Base-by-base conservation (phyloP, 2,888 invertebrate genomes). In the Helleia helle region DNA sequence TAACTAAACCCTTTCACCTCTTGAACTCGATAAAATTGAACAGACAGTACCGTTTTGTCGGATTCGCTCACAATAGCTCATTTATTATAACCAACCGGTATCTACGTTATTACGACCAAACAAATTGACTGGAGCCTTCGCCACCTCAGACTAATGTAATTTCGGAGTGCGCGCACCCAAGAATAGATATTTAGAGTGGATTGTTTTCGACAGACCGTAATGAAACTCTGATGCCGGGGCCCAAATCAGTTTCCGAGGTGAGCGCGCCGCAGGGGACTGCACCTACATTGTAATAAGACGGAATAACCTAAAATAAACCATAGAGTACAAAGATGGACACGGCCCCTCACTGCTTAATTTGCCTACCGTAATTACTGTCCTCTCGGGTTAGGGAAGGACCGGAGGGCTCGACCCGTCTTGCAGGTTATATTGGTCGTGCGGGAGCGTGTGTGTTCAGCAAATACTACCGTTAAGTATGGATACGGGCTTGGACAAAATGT, bases 341-440 rank as follows among this genome's bases (percentile, higher is more conserved):
- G 66, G 68, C 62, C 70, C 70, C 79, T 79, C 81, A 80, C 84
- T 85, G 85, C 86, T 85, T 85, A 85, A 86, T 86, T 86, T 86
- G 86, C 86, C 85, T 85, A 83, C 84, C 81, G 85, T 86, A 86
- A 86, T 86, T 86, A 85, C 86, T 85, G 84, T 84, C 84, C 81
- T 81, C 76, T 71, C 71, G 81, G 81, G 76, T 69, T 65, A 69
- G 75, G 79, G 74, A 69, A 70, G 69, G 70, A 71, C 73, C 79
- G 75, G 62, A 65, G 71, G 75, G 71, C 71, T 66, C 74, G 74
- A 71, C 73, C 73, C 79, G 73, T 83, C 83, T 83, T 81, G 57
- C 75, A 75, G 75, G 77, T 77, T 81, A 81, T 80, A 81, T 81
- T 80, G 75, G n/a, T 75, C 66, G 79, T 81, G 80, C 80, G 81